Conservation (phyloP, 1,140 invertebrate genomes). For the Brachionus rubens region DNA sequence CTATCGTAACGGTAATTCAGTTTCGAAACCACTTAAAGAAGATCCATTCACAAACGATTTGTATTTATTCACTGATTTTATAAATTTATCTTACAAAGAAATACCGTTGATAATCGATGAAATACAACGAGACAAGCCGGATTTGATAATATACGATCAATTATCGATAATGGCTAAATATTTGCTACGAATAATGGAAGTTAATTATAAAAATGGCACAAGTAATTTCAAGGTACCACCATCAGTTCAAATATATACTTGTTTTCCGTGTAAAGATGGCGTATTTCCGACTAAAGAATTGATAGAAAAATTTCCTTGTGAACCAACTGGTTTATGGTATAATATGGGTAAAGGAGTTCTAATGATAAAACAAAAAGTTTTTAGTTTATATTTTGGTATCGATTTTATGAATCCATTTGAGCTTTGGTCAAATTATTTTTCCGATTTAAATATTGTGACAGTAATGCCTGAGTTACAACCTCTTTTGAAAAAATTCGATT, state of each 20-base stretch:
- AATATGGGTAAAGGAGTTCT: background rate
- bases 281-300: background rate
- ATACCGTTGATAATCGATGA: background rate
- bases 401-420: background rate
- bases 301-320: background rate
- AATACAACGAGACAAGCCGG: background rate
- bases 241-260: slow-evolving; percentile 8
- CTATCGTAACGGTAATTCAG: background rate
- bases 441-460: slow-evolving; percentile 37
- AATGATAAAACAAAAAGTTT: background rate
- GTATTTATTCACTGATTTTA: background rate
- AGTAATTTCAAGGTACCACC: background rate
- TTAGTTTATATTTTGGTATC: background rate
- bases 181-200: slow-evolving; percentile 8
- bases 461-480: slow-evolving; percentile 36
- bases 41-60: background rate
- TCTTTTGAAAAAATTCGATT: background rate
- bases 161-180: slow-evolving; percentile 25
- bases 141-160: slow-evolving; percentile 38
- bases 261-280: background rate
- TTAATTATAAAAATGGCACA: slow-evolving; percentile 1
- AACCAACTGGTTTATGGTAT: background rate
- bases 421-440: background rate
- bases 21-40: background rate
- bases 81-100: background rate